Conservation (phyloP, 2,888 invertebrate genomes). For the Scelioninae gen. 2 region DNA sequence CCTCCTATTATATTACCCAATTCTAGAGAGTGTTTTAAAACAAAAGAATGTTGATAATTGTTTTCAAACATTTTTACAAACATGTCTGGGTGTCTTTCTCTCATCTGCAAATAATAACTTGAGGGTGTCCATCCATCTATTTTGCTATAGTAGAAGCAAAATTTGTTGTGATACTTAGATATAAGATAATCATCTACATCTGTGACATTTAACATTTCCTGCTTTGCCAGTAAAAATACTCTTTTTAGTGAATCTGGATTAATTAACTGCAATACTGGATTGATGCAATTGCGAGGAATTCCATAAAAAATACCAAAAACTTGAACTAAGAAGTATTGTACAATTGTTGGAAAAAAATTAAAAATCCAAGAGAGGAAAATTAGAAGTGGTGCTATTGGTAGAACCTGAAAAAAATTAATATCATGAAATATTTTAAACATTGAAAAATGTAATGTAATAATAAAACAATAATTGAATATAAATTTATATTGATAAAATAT, state of each 20-base stretch:
- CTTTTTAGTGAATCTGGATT: constrained; percentile 80
- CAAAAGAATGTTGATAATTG: constrained; percentile 87
- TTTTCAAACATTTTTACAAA: constrained; percentile 80
- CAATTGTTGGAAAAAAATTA: constrained; percentile 76
- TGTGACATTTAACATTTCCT: constrained; percentile 87
- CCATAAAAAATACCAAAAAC: constrained; percentile 77
- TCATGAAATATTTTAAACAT: too few species aligned
- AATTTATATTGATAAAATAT: too few species aligned
- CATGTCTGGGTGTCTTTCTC: constrained; percentile 78
- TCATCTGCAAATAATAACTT: constrained; percentile 82
- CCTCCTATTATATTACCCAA: constrained; percentile 76
- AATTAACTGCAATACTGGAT: constrained; percentile 77
- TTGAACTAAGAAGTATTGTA: constrained; percentile 77
- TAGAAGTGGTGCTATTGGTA: constrained; percentile 76
- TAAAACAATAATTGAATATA: too few species aligned
- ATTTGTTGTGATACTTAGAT: constrained; percentile 77
- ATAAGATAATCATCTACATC: constrained; percentile 82
- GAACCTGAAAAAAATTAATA: constrained; percentile 70
- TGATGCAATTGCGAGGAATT: constrained; percentile 76
- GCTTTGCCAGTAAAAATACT: constrained; percentile 83
- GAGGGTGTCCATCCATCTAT: constrained; percentile 91
- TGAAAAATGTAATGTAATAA: constrained; percentile 5
- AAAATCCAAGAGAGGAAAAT: constrained; percentile 74
- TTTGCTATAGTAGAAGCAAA: constrained; percentile 88
- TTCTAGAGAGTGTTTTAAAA: constrained; percentile 80